Percentiles rank a stretch among this genome's conserved stretches.
phyloP scores from a whole-genome alignment of 2,888 invertebrate genomes.

The Chloroclysta siterata region DNA sequence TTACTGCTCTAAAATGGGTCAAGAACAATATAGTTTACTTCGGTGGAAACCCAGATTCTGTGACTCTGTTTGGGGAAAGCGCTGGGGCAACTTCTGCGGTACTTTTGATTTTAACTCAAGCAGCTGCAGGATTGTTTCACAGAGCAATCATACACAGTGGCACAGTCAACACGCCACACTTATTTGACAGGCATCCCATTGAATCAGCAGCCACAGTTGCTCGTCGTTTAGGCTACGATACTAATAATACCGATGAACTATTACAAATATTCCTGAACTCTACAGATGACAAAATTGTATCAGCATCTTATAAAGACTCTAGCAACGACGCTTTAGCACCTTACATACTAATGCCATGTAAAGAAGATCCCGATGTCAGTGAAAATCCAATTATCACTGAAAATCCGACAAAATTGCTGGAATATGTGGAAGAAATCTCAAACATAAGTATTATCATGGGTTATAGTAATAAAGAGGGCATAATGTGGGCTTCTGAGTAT shows the following conservation, averaged over 20 bases:
- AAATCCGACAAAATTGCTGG: constrained; percentile 41
- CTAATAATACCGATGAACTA: constrained; percentile 47
- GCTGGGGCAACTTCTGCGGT: constrained; percentile 6
- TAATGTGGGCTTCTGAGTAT: constrained; percentile 46
- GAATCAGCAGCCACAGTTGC: constrained; percentile 44
- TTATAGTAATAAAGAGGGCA: constrained; percentile 56
- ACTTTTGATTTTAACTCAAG: constrained; percentile 48
- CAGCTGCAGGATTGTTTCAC: constrained; percentile 54
- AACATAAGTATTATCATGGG: constrained; percentile 49
- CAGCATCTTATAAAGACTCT: constrained; percentile 40
- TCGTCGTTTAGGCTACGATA: constrained; percentile 44
- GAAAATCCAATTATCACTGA: constrained; percentile 42
- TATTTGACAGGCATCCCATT: constrained; percentile 45
- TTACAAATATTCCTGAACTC: constrained; percentile 48
- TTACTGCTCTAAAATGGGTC: constrained; percentile 53
- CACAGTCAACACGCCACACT: constrained; percentile 45
- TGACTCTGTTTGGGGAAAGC: constrained; percentile 42
- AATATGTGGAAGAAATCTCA: constrained; percentile 27
- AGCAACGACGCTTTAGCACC: constrained; percentile 42
- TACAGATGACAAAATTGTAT: constrained; percentile 46
- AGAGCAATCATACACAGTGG: constrained; percentile 59
- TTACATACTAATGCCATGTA: constrained; percentile 48
- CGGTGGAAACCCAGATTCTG: constrained; percentile 51
- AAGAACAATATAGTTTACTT: constrained; percentile 52
- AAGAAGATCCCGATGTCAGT: constrained; percentile 39